phyloP scores from a whole-genome alignment of 1,140 invertebrate genomes.

The Eufriesea mexicana region DNA sequence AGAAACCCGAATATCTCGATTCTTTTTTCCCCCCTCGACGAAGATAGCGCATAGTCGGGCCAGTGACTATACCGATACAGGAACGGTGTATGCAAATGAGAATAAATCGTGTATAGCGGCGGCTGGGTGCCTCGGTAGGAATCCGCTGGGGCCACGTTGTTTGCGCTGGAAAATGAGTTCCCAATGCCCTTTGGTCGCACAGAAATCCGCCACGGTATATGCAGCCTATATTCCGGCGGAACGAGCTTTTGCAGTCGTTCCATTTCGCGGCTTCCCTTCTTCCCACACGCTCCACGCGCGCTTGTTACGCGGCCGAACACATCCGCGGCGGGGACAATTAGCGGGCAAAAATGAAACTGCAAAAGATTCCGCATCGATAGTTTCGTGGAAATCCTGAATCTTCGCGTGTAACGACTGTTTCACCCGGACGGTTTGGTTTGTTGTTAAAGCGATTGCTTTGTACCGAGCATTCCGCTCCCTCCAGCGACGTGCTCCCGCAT shows the following conservation, averaged over 20 bases:
- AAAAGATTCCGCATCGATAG: neutral
- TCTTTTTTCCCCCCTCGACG: neutral
- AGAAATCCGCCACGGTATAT: conserved; percentile 25
- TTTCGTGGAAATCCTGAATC: neutral
- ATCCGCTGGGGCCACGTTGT: conserved; percentile 21
- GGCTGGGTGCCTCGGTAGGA: neutral
- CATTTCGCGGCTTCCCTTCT: neutral
- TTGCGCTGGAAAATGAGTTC: conserved; percentile 54
- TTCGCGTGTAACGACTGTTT: too few relatives aligned
- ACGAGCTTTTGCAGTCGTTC: conserved; percentile 14
- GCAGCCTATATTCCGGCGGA: conserved; percentile 10
- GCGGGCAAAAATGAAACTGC: neutral
- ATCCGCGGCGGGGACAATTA: neutral
- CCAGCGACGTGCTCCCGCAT: too few relatives aligned
- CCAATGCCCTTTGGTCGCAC: conserved; percentile 35
- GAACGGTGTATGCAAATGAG: conserved; percentile 19
- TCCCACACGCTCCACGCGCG: neutral
- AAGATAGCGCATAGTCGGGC: neutral
- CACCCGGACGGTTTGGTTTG: neutral
- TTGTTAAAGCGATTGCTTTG: neutral
- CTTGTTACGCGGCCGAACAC: neutral
- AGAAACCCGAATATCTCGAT: neutral
- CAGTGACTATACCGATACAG: conserved; percentile 11
- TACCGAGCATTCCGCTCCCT: neutral
- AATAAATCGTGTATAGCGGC: conserved; percentile 34